Percentiles rank a stretch among this genome's conserved stretches.
Evolutionary conservation across 2,888 invertebrate genomes (phyloP).

Genomic region (Drosophila heteroneura): DNA sequence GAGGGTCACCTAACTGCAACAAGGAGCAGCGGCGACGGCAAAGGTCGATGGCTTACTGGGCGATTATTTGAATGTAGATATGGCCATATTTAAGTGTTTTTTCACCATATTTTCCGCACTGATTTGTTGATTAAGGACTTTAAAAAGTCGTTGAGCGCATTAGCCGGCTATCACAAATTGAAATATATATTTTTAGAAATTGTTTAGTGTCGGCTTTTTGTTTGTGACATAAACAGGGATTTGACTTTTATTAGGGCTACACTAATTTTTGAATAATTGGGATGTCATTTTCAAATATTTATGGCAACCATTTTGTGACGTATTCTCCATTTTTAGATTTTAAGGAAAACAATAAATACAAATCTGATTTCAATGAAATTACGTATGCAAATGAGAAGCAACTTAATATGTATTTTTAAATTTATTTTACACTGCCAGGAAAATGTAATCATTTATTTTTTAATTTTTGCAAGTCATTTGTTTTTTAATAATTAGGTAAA

Average conservation of each 20-base stretch:
- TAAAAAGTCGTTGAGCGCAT: slow-evolving; percentile 33
- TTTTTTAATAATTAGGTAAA: background rate
- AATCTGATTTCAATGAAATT: background rate
- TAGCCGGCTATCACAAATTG: slow-evolving; percentile 51
- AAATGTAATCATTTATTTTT: background rate
- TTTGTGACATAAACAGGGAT: slow-evolving; percentile 30
- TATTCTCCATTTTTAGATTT: background rate
- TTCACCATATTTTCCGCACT: slow-evolving; percentile 18
- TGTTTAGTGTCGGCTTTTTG: slow-evolving; percentile 18
- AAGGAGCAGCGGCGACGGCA: slow-evolving; percentile 16
- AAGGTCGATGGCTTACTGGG: slow-evolving; percentile 45
- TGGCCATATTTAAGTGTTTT: slow-evolving; percentile 44
- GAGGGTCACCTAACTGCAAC: slow-evolving; percentile 56
- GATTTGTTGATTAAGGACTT: slow-evolving; percentile 56
- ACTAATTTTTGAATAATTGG: background rate
- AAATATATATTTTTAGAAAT: slow-evolving; percentile 24
- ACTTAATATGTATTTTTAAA: background rate
- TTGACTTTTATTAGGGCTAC: slow-evolving; percentile 9
- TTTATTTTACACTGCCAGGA: background rate
- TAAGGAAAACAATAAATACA: background rate
- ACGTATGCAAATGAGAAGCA: background rate
- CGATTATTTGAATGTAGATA: slow-evolving; percentile 62
- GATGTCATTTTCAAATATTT: background rate
- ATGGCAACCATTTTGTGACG: background rate
- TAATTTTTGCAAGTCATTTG: background rate